Percentiles rank a stretch among this genome's conserved stretches.
These are phyloP conservation scores for Cepaea hortensis DNA, from an alignment of 2,888 invertebrate genomes.

Conservation along the genomic window DNA sequence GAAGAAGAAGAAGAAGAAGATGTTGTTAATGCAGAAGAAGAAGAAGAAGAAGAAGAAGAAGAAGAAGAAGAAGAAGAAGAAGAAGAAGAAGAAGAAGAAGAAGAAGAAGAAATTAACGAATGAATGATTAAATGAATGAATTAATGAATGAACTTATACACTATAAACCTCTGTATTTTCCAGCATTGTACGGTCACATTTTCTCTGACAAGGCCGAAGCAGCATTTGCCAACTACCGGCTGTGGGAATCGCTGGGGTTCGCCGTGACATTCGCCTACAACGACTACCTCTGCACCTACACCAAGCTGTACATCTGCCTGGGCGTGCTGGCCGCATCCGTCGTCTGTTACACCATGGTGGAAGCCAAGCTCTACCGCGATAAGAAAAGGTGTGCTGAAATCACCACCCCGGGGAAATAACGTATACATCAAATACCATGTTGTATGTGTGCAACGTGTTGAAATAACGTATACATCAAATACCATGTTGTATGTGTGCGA, in stretches of 20 bases:
- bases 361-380: constrained; percentile 52
- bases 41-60: not conserved
- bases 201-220: constrained; percentile 91
- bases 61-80: not conserved
- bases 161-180: not conserved
- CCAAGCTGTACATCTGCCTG: constrained; percentile 84
- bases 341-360: constrained; percentile 81
- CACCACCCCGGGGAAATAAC: not conserved
- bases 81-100: not conserved
- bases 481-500: not conserved
- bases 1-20: not conserved
- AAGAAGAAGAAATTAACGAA: not conserved
- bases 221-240: constrained; percentile 92
- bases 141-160: no score
- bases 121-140: no score
- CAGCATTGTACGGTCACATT: constrained; percentile 86
- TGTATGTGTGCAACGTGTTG: not conserved
- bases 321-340: constrained; percentile 85
- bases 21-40: no score
- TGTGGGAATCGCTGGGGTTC: constrained; percentile 94
- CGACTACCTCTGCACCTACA: constrained; percentile 85
- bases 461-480: not conserved
- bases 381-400: constrained; percentile 21
- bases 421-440: not conserved
- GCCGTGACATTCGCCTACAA: constrained; percentile 89